These are phyloP conservation scores for Protonibea diacanthus DNA, from an alignment of 2,797 vertebrate genomes.

Conservation along the genomic window DNA sequence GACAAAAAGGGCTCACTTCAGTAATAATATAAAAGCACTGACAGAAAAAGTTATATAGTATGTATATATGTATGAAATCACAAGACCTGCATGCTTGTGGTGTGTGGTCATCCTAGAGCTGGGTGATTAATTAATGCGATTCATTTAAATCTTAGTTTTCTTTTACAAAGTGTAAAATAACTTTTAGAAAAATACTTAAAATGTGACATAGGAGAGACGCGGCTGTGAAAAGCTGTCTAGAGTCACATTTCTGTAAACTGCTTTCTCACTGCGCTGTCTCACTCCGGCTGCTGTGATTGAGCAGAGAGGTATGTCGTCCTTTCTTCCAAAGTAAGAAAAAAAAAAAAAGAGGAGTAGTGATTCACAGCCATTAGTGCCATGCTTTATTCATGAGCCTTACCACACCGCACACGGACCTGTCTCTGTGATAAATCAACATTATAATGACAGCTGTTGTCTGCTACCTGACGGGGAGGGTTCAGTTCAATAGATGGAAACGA, in stretches of 20 bases:
- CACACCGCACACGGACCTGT: constrained; percentile 6
- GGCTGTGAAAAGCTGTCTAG: not conserved
- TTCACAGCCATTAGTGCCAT: constrained; percentile 44
- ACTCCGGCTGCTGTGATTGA: not conserved
- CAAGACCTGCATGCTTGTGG: not conserved
- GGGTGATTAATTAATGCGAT: not conserved
- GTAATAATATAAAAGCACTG: not conserved
- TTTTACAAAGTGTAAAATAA: not conserved
- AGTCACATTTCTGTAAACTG: not conserved
- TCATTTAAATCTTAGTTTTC: not conserved
- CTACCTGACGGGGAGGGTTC: not conserved
- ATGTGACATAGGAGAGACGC: too few relatives aligned
- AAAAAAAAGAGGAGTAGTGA: not conserved
- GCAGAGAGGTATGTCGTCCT: constrained; percentile 1
- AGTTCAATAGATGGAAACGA: constrained; percentile 6
- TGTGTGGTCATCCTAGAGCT: not conserved
- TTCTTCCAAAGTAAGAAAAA: not conserved
- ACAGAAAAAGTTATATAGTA: not conserved
- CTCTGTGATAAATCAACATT: constrained; percentile 28
- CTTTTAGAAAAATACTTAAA: not conserved
- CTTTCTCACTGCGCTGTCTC: not conserved
- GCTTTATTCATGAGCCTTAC: constrained; percentile 50
- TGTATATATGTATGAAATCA: not conserved
- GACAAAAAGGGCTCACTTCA: too few relatives aligned
- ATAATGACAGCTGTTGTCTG: constrained; percentile 42